phyloP scores from a whole-genome alignment of 2,797 vertebrate species.

The Adrianichthys oophorus region DNA sequence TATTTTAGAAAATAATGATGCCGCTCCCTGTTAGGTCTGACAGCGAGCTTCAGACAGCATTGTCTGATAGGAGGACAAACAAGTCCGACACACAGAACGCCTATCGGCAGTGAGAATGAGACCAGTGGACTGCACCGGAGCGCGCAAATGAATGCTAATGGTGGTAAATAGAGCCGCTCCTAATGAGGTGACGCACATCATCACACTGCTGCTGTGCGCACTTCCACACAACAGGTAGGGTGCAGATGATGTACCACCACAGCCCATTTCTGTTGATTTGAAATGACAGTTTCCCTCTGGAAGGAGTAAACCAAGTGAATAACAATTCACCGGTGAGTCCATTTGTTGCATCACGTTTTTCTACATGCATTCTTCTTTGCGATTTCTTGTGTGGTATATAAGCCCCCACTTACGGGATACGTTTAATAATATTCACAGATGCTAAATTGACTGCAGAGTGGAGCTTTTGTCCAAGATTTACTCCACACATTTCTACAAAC shows the following conservation, averaged over 20 bases:
- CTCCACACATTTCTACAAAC: neutral
- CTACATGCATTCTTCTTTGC: neutral
- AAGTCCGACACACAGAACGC: neutral
- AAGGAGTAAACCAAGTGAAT: neutral
- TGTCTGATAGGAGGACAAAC: neutral
- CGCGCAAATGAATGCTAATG: slow-evolving; percentile 10
- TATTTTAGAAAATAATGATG: too few relatives aligned
- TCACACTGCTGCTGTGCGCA: neutral
- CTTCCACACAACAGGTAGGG: slow-evolving; percentile 9
- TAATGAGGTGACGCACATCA: slow-evolving; percentile 14
- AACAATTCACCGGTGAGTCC: neutral
- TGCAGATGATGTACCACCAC: neutral
- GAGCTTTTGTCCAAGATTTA: neutral
- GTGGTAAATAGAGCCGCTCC: slow-evolving; percentile 7
- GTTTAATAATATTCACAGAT: neutral
- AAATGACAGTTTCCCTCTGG: neutral
- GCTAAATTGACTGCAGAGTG: neutral
- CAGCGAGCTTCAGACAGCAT: neutral
- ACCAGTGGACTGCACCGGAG: neutral
- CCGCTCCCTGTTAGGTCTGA: neutral
- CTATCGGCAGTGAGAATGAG: neutral
- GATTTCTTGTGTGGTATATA: neutral
- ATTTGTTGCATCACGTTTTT: neutral
- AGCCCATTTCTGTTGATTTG: neutral
- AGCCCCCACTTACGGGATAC: neutral